phyloP scores from a whole-genome alignment of 2,888 invertebrate genomes.

The Dascillus cervinus region DNA sequence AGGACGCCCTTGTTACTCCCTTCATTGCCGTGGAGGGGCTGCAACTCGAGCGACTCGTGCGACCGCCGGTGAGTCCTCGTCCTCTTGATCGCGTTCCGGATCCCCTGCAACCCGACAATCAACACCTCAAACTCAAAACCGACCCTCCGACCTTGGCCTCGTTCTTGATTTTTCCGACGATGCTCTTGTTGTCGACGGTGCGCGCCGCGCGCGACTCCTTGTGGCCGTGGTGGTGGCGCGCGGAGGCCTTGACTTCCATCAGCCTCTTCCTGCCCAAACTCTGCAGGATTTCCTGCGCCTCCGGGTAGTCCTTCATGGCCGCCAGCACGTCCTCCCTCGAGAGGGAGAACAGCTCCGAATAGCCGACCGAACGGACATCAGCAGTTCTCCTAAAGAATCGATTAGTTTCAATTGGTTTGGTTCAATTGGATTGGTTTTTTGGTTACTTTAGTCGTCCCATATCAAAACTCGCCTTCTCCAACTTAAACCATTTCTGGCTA shows the following conservation, averaged over 20 bases:
- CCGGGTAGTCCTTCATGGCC: slow-evolving; percentile 96
- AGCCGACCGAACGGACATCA: slow-evolving; percentile 92
- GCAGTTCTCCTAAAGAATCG: slow-evolving; percentile 71
- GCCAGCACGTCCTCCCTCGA: slow-evolving; percentile 90
- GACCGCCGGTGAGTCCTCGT: slow-evolving; percentile 50
- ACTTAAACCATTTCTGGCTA: no score
- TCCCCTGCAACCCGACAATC: slow-evolving; percentile 43
- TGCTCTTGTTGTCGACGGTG: slow-evolving; percentile 48
- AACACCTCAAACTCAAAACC: no score
- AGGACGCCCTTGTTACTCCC: slow-evolving; percentile 50
- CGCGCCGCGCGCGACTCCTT: slow-evolving; percentile 14
- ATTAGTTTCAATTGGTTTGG: no score
- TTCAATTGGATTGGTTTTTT: no score
- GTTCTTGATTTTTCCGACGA: slow-evolving; percentile 75
- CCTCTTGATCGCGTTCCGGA: slow-evolving; percentile 53
- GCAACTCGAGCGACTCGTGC: slow-evolving; percentile 54
- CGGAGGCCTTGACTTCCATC: slow-evolving; percentile 64
- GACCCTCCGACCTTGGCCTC: slow-evolving; percentile 69
- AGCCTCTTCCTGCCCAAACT: slow-evolving; percentile 77
- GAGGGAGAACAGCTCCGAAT: slow-evolving; percentile 88
- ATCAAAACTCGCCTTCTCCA: no score
- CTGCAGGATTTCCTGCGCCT: slow-evolving; percentile 91
- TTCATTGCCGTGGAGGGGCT: slow-evolving; percentile 45
- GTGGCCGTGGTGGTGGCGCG: slow-evolving; percentile 31
- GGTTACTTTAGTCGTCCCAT: no score